Conservation (phyloP, 2,113 vertebrate species). For the Bos indicus region DNA sequence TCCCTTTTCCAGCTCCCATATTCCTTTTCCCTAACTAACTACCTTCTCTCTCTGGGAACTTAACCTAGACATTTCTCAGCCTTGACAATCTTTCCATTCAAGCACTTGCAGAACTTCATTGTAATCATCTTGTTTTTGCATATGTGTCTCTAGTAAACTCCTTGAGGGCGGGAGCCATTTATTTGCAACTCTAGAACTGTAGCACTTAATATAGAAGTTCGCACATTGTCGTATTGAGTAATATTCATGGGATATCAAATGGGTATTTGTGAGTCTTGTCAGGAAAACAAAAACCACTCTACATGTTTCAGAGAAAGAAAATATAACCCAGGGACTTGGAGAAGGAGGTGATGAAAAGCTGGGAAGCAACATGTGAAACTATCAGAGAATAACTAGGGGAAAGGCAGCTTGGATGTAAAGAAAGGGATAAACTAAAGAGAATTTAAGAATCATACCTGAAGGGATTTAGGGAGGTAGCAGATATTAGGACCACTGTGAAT, state of each 20-base stretch:
- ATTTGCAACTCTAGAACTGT: background rate
- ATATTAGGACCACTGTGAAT: background rate
- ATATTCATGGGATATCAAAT: background rate
- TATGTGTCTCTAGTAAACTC: background rate
- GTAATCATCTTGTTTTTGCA: background rate
- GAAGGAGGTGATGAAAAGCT: background rate
- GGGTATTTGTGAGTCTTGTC: background rate
- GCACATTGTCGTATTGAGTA: background rate
- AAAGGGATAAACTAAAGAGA: background rate
- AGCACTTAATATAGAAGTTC: background rate
- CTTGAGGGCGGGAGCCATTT: background rate
- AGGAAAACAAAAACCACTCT: background rate
- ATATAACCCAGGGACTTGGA: background rate
- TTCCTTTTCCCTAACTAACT: background rate
- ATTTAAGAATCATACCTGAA: background rate
- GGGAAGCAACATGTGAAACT: background rate
- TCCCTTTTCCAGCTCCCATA: background rate
- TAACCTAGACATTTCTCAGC: background rate
- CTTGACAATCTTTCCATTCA: background rate
- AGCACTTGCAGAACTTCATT: background rate
- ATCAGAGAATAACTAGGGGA: background rate
- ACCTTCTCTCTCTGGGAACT: background rate
- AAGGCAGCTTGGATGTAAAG: background rate
- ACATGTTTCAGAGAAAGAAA: background rate
- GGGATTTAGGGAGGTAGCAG: background rate